These are phyloP conservation scores for Hymenopus coronatus DNA, from an alignment of 2,888 invertebrate species.

Conservation along the genomic window DNA sequence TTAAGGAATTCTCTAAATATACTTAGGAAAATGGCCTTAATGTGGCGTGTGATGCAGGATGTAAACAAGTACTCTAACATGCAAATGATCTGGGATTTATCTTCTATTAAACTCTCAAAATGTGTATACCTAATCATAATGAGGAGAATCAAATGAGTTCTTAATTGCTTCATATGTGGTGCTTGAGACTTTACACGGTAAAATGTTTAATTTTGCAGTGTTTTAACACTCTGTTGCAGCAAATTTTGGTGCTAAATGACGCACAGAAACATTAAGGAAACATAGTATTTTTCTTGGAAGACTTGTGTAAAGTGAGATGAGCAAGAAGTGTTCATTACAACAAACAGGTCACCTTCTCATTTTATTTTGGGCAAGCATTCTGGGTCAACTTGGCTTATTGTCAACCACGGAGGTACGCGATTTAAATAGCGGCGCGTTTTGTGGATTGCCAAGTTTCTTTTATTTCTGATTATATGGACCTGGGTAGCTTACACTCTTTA, in stretches of 20 bases:
- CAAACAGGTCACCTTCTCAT: slow-evolving; percentile 9
- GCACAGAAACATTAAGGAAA: neutral
- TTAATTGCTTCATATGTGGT: too few relatives aligned
- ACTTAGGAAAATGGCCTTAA: too few relatives aligned
- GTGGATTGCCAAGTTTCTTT: neutral
- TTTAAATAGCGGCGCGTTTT: neutral
- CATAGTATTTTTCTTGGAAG: neutral
- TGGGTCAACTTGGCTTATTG: slow-evolving; percentile 10
- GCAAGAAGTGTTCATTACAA: neutral
- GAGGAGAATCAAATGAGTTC: too few relatives aligned
- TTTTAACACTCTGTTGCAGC: neutral
- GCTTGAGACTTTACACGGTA: too few relatives aligned
- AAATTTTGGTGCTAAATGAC: neutral
- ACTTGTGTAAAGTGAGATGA: neutral
- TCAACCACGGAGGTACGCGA: neutral
- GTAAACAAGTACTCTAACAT: too few relatives aligned
- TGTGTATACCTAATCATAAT: too few relatives aligned
- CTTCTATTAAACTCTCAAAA: too few relatives aligned
- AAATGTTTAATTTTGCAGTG: too few relatives aligned
- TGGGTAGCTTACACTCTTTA: neutral
- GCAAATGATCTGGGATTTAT: too few relatives aligned
- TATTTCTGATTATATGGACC: neutral
- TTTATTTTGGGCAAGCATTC: slow-evolving; percentile 15
- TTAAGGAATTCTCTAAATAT: too few relatives aligned
- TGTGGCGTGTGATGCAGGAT: too few relatives aligned